A percentile compares a stretch with the other conserved stretches of the same genome.
These are phyloP conservation scores for Zaprionus africanus DNA, from an alignment of 1,140 invertebrate genomes.

Conservation along the genomic window DNA sequence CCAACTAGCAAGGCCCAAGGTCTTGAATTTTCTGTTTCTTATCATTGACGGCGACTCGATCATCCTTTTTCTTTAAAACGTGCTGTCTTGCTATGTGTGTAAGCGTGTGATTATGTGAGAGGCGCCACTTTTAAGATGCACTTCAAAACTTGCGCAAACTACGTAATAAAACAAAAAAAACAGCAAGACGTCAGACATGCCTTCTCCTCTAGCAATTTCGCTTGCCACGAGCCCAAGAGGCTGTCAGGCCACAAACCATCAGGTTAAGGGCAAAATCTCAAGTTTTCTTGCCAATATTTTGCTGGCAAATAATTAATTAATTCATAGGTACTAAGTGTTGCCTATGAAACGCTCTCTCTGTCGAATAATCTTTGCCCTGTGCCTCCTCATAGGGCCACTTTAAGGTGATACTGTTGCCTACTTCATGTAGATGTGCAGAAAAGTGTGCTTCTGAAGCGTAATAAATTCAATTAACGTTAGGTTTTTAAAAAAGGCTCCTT, in stretches of 20 bases:
- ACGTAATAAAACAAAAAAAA: slow-evolving; percentile 78
- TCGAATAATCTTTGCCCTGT: slow-evolving; percentile 2
- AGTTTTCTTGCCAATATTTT: slow-evolving; percentile 55
- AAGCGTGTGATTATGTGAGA: neutral
- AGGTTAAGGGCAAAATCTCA: neutral
- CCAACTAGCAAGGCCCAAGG: slow-evolving; percentile 13
- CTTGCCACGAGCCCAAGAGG: slow-evolving; percentile 48
- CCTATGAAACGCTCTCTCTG: slow-evolving; percentile 40
- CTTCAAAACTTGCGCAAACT: slow-evolving; percentile 81
- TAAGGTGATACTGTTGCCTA: slow-evolving; percentile 46
- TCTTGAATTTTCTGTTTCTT: slow-evolving; percentile 57
- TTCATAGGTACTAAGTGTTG: slow-evolving; percentile 63
- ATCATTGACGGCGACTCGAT: slow-evolving; percentile 16
- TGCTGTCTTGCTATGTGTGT: slow-evolving; percentile 24
- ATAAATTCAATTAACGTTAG: slow-evolving; percentile 59
- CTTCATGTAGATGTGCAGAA: slow-evolving; percentile 33
- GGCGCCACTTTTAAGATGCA: slow-evolving; percentile 42
- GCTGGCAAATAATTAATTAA: slow-evolving; percentile 80
- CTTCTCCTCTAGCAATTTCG: neutral
- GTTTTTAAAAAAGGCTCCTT: slow-evolving; percentile 54
- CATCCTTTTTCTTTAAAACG: slow-evolving; percentile 12
- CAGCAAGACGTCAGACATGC: slow-evolving; percentile 63
- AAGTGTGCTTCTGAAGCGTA: slow-evolving; percentile 53
- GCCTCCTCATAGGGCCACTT: slow-evolving; percentile 19
- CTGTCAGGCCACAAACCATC: slow-evolving; percentile 50